phyloP scores from a whole-genome alignment of 2,888 invertebrate genomes.

The Calameuta filiformis region DNA sequence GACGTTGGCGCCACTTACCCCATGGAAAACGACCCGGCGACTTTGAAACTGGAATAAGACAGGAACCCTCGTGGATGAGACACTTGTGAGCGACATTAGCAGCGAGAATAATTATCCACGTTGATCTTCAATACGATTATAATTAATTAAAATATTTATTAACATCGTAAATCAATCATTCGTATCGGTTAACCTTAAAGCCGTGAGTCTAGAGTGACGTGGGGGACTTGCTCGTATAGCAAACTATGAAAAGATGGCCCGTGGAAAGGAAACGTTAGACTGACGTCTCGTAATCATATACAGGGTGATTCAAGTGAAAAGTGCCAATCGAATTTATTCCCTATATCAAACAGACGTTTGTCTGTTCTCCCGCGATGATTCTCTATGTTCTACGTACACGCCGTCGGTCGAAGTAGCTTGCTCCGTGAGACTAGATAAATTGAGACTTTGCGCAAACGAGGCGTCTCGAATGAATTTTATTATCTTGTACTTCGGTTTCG shows the following conservation, averaged over 20 bases:
- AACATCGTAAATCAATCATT: neutral
- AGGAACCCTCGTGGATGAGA: neutral
- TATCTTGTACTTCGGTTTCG: neutral
- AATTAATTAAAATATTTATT: neutral
- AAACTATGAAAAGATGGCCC: too few species aligned
- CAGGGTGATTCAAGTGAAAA: too few species aligned
- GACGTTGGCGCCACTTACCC: conserved; percentile 38
- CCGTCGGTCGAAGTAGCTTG: neutral
- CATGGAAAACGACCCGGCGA: neutral
- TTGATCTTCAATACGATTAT: too few species aligned
- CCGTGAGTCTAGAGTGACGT: neutral
- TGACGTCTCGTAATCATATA: too few species aligned
- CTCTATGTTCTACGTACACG: neutral
- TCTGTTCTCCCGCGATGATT: neutral
- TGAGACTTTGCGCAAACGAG: neutral
- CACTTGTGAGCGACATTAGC: neutral
- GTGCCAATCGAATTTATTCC: neutral
- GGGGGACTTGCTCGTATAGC: neutral
- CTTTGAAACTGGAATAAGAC: neutral
- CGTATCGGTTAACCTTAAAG: neutral
- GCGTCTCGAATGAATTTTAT: neutral
- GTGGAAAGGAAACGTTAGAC: too few species aligned
- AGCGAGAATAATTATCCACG: neutral
- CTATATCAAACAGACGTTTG: neutral
- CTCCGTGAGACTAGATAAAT: neutral